Conservation (phyloP, 2,113 vertebrate genomes). For the Charadrius vociferus region DNA sequence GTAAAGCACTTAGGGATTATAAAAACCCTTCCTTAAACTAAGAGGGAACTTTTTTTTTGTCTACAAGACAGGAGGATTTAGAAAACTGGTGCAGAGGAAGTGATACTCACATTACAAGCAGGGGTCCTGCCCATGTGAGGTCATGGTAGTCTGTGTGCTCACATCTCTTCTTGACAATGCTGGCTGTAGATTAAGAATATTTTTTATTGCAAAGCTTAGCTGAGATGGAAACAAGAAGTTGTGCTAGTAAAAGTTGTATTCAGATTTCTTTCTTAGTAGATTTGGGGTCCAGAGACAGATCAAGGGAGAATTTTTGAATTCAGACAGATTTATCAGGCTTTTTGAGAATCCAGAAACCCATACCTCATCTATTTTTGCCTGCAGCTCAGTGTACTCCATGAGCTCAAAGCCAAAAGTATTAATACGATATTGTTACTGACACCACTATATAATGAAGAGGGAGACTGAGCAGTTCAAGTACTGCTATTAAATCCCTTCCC, state of each 20-base stretch:
- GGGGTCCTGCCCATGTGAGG: neutral
- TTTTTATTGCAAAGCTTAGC: neutral
- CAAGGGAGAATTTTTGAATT: neutral
- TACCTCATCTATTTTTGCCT: slow-evolving; percentile 31
- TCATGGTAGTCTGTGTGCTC: neutral
- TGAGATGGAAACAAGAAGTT: neutral
- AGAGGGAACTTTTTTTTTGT: neutral
- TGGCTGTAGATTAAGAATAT: neutral
- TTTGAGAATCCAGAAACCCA: neutral
- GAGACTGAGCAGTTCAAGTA: neutral
- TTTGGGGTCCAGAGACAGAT: neutral
- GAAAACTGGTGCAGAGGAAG: neutral
- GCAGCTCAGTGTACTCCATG: neutral
- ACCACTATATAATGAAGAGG: neutral
- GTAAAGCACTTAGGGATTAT: neutral
- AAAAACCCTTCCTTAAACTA: neutral
- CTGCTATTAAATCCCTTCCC: slow-evolving; percentile 1
- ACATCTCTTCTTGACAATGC: neutral
- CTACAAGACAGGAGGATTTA: neutral
- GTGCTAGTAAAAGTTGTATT: neutral
- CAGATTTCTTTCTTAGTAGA: neutral
- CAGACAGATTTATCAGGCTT: neutral
- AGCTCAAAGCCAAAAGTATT: slow-evolving; percentile 31
- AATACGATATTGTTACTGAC: slow-evolving; percentile 8
- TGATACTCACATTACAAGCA: neutral